phyloP scores from a whole-genome alignment of 2,113 vertebrate genomes.

The Scomber japonicus region DNA sequence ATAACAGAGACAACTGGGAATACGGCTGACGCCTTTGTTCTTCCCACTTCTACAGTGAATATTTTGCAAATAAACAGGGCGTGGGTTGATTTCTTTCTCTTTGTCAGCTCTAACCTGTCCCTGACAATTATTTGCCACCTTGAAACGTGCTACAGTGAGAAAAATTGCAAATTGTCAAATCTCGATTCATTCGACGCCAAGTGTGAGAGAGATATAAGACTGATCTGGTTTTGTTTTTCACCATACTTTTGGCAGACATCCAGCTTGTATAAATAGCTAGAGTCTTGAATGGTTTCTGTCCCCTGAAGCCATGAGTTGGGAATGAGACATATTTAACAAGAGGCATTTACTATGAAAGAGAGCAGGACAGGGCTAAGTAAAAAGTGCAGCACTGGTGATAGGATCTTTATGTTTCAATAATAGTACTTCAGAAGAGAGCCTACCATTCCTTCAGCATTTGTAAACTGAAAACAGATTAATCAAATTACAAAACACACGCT shows the following conservation, averaged over 20 bases:
- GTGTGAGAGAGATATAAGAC: constrained; percentile 9
- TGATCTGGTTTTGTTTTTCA: constrained; percentile 26
- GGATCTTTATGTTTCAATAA: background rate
- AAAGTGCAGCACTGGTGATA: background rate
- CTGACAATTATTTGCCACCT: constrained; percentile 18
- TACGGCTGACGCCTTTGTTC: constrained; percentile 25
- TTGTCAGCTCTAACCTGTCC: background rate
- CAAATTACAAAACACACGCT: constrained; percentile 16
- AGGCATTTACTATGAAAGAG: constrained; percentile 8
- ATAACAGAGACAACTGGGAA: constrained; percentile 1
- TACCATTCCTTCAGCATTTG: constrained; percentile 12
- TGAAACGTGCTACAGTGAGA: constrained; percentile 26
- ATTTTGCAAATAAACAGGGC: constrained; percentile 51
- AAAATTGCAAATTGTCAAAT: constrained; percentile 5
- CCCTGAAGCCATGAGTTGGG: background rate
- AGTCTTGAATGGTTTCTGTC: constrained; percentile 23
- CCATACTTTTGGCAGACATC: constrained; percentile 23
- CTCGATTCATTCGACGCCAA: constrained; percentile 30
- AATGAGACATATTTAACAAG: constrained; percentile 5
- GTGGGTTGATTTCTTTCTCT: constrained; percentile 22
- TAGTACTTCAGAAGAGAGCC: constrained; percentile 1
- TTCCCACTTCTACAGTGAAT: constrained; percentile 12
- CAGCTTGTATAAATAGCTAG: constrained; percentile 49
- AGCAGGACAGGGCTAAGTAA: background rate
- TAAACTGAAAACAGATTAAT: constrained; percentile 23